A percentile compares a stretch with the other conserved stretches of the same genome.
Evolutionary conservation across 2,888 invertebrate genomes (phyloP).

Genomic region (Cerastoderma edule): DNA sequence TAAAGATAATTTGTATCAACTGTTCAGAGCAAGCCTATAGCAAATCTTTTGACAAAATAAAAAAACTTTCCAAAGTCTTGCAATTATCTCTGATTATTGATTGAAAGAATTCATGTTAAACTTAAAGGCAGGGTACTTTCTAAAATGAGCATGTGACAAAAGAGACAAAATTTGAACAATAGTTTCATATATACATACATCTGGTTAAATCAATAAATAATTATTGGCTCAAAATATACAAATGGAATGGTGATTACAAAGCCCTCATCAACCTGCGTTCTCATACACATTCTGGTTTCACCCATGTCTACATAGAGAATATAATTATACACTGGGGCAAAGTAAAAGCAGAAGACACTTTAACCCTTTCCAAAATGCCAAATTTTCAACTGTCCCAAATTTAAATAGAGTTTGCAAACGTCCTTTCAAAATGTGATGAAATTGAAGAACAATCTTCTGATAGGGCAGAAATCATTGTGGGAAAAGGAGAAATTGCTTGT

Average conservation of each 20-base stretch:
- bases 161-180: not conserved
- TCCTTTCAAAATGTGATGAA: too few species aligned
- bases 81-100: too few species aligned
- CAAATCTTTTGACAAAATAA: not conserved
- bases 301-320: not conserved
- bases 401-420: too few species aligned
- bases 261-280: not conserved
- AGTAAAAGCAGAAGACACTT: too few species aligned
- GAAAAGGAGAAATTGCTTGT: too few species aligned
- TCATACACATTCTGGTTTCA: not conserved
- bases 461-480: too few species aligned
- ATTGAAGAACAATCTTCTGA: too few species aligned
- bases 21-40: too few species aligned
- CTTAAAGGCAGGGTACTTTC: too few species aligned
- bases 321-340: not conserved
- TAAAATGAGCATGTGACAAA: not conserved
- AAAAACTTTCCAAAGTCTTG: slow-evolving; percentile 2
- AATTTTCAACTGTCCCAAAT: slow-evolving; percentile 2
- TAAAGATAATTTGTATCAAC: too few species aligned
- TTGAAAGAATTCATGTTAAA: too few species aligned
- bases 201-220: not conserved
- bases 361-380: not conserved
- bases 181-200: slow-evolving; percentile 1
- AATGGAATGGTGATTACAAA: not conserved
- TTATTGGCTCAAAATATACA: not conserved